Evolutionary conservation across 2,113 vertebrate genomes (phyloP), one percentile per base, ranked within the genome.

Genomic region (Onychostoma macrolepis): DNA sequence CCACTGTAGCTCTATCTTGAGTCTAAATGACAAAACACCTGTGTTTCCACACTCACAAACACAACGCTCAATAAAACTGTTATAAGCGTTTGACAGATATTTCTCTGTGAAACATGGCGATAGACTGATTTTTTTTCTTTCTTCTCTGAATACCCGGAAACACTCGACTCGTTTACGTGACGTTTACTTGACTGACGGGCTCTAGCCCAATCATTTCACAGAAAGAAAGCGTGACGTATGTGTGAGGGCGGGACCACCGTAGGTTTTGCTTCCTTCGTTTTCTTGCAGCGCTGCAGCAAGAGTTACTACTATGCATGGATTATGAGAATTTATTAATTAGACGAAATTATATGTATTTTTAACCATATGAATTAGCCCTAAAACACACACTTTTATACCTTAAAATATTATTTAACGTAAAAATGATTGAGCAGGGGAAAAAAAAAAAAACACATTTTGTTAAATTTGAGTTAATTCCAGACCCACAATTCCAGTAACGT

Each of bases 31-130:
- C 12, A 58, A 56, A 63, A 63, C 50, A 41, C 50, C 21, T 2
- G 9, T 41, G 28, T 28, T 11, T 84, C 26, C 33, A 41, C 82
- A 17, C 28, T 26, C 4, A 58, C 48, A 17, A 58, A 84, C 50
- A 84, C 69, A 75, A 36, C 1, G 8, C 26, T 10, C 17, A 87
- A 82, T 91, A 48, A 87, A 83, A 77, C 61, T 80, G 69, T 36
- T 86, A 80, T 91, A 87, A 91, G 91, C 93, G 91, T 91, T 93
- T 92, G 89, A 88, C 84, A 93, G 90, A 87, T 92, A 92, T 89
- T 92, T 92, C 92, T 93, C 93, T 93, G 90, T 90, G 90, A 93
- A 95, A 94, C 94, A 95, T 95, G 93, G 94, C 94, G 87, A 85
- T 83, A 13, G 84, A 85, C 88, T 92, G 93, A 92, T 90, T 84